Evolutionary conservation across 1,140 invertebrate species (phyloP).

Genomic region (Meteorus sp.): DNA sequence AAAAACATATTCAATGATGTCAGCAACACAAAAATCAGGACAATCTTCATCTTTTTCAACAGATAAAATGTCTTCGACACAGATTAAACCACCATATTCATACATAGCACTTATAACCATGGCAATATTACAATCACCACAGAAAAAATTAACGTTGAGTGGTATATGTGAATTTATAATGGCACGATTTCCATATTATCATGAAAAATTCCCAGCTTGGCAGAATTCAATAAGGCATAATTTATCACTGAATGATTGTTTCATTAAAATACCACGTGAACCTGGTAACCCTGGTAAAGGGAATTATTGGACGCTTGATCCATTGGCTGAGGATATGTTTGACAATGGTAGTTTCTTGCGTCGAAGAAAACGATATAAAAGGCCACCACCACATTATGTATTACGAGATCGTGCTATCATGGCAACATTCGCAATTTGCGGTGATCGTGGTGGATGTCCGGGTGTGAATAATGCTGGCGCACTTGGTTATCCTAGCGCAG

Average conservation of each 20-base stretch:
- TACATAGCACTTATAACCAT: conserved; percentile 98
- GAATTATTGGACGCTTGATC: conserved; percentile 99
- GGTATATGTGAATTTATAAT: conserved; percentile 99
- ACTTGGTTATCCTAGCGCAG: conserved; percentile 40
- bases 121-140: conserved; percentile 96
- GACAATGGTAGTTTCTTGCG: conserved; percentile 97
- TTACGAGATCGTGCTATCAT: conserved; percentile 58
- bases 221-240: conserved; percentile 98
- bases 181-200: conserved; percentile 93
- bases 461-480: conserved; percentile 40
- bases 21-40: conserved; percentile 30
- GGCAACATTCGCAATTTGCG: conserved; percentile 56
- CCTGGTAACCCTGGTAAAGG: conserved; percentile 98
- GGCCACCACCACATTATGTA: conserved; percentile 69
- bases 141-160: conserved; percentile 94
- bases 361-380: conserved; percentile 92
- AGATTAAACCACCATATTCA: conserved; percentile 95
- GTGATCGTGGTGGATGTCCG: conserved; percentile 26
- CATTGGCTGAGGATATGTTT: conserved; percentile 97
- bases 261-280: conserved; percentile 97
- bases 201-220: conserved; percentile 94
- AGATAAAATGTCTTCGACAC: conserved; percentile 53
- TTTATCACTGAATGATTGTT: conserved; percentile 97
- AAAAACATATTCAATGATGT: conserved; percentile 48
- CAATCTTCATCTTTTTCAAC: conserved; percentile 31